These are phyloP conservation scores for Elmis aenea DNA, from an alignment of 2,888 invertebrate species.

Conservation along the genomic window DNA sequence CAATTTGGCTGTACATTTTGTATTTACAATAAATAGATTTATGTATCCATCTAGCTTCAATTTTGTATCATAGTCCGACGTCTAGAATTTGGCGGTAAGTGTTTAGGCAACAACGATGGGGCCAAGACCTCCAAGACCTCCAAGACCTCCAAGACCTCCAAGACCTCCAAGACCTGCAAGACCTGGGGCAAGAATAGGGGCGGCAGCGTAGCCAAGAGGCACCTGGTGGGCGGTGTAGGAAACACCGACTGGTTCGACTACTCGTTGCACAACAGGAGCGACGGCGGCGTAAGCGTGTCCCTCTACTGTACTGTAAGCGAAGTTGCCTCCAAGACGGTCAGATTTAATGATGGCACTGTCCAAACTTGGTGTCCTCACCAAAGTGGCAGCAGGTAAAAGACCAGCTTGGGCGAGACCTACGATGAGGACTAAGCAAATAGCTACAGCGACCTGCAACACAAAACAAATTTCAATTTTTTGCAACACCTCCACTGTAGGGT, in stretches of 20 bases:
- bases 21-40: too few relatives aligned
- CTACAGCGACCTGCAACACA: not conserved
- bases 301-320: slow-evolving; percentile 52
- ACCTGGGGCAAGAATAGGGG: not conserved
- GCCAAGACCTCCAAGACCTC: too few relatives aligned
- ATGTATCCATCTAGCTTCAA: too few relatives aligned
- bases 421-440: slow-evolving; percentile 38
- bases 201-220: not conserved
- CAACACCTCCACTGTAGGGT: too few relatives aligned
- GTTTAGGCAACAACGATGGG: not conserved
- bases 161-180: too few relatives aligned
- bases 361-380: slow-evolving; percentile 46
- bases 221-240: not conserved
- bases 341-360: slow-evolving; percentile 52
- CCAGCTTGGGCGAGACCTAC: slow-evolving; percentile 25
- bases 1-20: too few relatives aligned
- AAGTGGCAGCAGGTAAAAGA: not conserved
- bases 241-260: slow-evolving; percentile 5
- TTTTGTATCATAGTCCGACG: too few relatives aligned
- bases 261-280: slow-evolving; percentile 40
- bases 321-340: slow-evolving; percentile 51
- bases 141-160: too few relatives aligned
- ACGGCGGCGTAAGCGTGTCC: slow-evolving; percentile 50
- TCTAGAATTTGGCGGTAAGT: too few relatives aligned
- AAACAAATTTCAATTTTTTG: too few relatives aligned